Evolutionary conservation across 2,797 vertebrate species (phyloP), one percentile per base, ranked within the genome.

Genomic region (Hephaestus fuliginosus): DNA sequence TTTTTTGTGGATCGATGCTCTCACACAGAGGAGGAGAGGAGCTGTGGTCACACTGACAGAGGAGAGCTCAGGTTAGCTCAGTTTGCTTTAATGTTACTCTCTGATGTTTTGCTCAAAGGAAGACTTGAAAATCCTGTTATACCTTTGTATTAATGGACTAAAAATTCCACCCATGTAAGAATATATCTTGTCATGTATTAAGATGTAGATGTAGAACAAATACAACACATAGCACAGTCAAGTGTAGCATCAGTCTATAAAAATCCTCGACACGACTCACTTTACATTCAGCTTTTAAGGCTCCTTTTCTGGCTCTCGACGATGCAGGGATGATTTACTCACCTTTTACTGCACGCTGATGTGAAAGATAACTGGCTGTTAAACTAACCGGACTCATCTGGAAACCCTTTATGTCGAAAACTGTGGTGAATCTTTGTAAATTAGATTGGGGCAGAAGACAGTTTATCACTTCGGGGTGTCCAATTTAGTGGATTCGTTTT

Each of bases 1-100:
- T 82, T 71, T 71, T 75, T 81, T 71, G 78, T 83, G 78, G 91
- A 89, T 94, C 83, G 70, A 91, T 91, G 90, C 76, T 70, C 57
- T 55, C 66, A 48, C 74, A 43, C 17, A 39, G 73, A 81, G 64
- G 61, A 56, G 41, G 57, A 43, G 25, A 14, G 30, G 58, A n/a
- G 66, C 78, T 53, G 76, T 83, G 83, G 74, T 69, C 66, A 51
- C 53, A 22, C 67, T 51, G 74, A 76, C 58, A 58, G 60, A 73
- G 61, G 44, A 64, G 46, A 57, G 39, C 65, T 55, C 64, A 18
- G 53, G 14, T 64, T 33, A 53, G 76, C 57, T 64, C 12, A 36
- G 44, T 44, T 36, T 12, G 15, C 2, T 61, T 74, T 52, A 33
- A 44, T 72, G 52, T 22, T 22, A 25, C 3, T 30, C 57, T 25